Percentiles rank a stretch among this genome's conserved stretches.
Conservation (phyloP, 2,888 invertebrate genomes). For the Tanytarsus gracilentus region DNA sequence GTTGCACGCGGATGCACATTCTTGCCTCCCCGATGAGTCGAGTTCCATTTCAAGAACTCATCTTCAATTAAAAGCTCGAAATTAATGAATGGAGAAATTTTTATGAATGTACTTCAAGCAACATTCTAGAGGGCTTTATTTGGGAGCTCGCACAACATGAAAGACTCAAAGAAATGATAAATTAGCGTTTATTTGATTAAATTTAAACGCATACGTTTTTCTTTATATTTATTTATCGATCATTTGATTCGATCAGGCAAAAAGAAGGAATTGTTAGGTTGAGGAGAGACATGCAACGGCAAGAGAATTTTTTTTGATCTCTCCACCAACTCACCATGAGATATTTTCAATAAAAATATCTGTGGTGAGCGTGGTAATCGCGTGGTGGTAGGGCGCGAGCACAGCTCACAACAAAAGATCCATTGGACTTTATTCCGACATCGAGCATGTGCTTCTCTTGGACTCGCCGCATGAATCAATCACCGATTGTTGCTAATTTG, state of each 20-base stretch:
- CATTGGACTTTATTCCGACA: too few relatives aligned
- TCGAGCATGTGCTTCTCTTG: too few relatives aligned
- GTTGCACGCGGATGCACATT: not conserved
- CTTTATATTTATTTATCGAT: conserved; percentile 2
- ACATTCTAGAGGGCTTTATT: not conserved
- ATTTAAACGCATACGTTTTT: not conserved
- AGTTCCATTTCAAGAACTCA: not conserved
- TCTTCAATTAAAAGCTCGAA: conserved; percentile 18
- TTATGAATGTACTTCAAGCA: not conserved
- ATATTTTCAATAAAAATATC: conserved; percentile 21
- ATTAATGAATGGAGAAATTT: conserved; percentile 12
- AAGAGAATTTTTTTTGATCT: conserved; percentile 22
- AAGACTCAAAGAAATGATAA: not conserved
- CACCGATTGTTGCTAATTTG: too few relatives aligned
- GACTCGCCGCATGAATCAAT: too few relatives aligned
- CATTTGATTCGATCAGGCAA: conserved; percentile 2
- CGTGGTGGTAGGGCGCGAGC: not conserved
- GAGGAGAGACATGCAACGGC: not conserved
- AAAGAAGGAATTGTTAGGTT: not conserved
- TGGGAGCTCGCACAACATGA: too few relatives aligned
- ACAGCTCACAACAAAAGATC: not conserved
- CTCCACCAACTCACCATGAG: too few relatives aligned
- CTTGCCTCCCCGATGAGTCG: not conserved
- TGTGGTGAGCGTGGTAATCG: conserved; percentile 1
- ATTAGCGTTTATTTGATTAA: conserved; percentile 20